Conservation (phyloP, 1,140 invertebrate species). For the Diprion similis region DNA sequence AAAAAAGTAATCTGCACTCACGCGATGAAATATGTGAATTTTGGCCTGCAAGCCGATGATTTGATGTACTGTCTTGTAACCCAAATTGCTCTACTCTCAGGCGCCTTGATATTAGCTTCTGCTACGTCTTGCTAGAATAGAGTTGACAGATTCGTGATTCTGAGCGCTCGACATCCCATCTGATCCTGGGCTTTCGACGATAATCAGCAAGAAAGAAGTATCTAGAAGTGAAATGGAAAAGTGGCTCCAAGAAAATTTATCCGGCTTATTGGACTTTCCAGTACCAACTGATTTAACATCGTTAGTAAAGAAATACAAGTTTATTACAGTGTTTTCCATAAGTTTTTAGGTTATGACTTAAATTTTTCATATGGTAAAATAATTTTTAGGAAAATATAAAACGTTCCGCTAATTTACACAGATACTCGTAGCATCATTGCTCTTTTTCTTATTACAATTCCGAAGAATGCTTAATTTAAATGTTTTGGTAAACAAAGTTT, state of each 20-base stretch:
- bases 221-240: conserved; percentile 56
- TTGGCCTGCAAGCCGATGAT: too few relatives aligned
- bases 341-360: conserved; percentile 12
- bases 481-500: conserved; percentile 9
- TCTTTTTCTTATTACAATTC: too few relatives aligned
- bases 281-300: conserved; percentile 70
- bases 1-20: too few relatives aligned
- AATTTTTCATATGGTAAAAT: conserved; percentile 15
- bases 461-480: background rate
- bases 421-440: too few relatives aligned
- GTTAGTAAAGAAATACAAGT: conserved; percentile 53
- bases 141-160: too few relatives aligned
- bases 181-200: background rate
- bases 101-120: too few relatives aligned
- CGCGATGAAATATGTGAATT: too few relatives aligned
- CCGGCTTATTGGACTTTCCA: conserved; percentile 68
- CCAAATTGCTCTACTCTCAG: too few relatives aligned
- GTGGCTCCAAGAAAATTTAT: conserved; percentile 66
- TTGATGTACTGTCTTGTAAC: too few relatives aligned
- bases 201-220: background rate
- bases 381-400: conserved; percentile 15
- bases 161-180: background rate
- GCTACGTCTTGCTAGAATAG: too few relatives aligned
- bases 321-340: conserved; percentile 9
- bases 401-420: too few relatives aligned